Base-by-base conservation (phyloP, 2,888 invertebrate genomes). In the Gonocerus acuteangulatus region DNA sequence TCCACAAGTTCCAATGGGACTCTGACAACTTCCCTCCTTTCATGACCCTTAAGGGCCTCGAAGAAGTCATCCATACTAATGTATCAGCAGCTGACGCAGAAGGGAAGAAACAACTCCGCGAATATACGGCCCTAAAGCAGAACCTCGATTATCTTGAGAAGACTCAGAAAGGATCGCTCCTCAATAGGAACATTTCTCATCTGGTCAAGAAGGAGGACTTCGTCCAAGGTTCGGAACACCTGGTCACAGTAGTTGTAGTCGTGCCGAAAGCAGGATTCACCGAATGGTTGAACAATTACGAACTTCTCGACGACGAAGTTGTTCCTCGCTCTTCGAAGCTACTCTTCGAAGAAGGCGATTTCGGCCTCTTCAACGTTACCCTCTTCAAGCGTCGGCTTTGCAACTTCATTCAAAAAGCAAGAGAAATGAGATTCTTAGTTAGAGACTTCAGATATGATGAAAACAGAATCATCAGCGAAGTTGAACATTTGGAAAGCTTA, bases 371-470 rank as follows among this genome's bases (percentile, higher is more conserved):
- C 47, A 61, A 36, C 34, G 61, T 61, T 11, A 61, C 61, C 1
- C 42, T 61, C 7, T 61, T 61, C 22, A 61, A 61, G 18, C 2
- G 45, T 4, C 22, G 22, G n/a, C 9, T 51, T n/a, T 21, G 22
- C 4, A 9, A 44, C 1, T 61, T 61, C 39, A 47, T 2, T n/a
- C 22, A 32, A 13, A 44, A 44, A 13, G 61, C 61, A 2, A 27
- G 39, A 19, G 52, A 61, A 4, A 22, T 23, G 39, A 51, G 16
- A 19, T 61, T 61, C 39, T 7, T 16, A 19, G 61, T 61, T 4
- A 44, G 45, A 39, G 52, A 61, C 36, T 61, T 61, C 21, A n/a
- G n/a, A 2, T 61, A 54, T 47, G 54, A 61, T 47, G 45, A 47
- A 2, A n/a, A 15, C 1, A 36, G 27, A 23, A 52, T 61, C 13